Evolutionary conservation across 2,797 vertebrate species (phyloP), one percentile per base, ranked within the genome.

Genomic region (Mionectes olivaceus): DNA sequence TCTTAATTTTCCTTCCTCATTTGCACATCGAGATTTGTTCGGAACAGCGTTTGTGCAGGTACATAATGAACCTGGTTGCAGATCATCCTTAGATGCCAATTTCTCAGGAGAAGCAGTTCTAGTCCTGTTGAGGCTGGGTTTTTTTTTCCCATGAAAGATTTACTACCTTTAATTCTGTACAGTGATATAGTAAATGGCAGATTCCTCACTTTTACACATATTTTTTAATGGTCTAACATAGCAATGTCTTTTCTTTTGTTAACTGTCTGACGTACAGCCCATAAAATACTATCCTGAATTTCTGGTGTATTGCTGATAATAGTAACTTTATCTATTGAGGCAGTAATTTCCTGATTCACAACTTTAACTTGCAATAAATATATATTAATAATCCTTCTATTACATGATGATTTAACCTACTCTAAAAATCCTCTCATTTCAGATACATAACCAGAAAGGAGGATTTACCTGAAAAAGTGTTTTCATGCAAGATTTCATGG

Each of bases 301-400:
- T 95, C 80, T 86, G 24, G 16, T 53, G 23, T 30, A 83, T 43
- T 28, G n/a, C 19, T 75, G 25, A 83, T 88, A 87, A 53, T 32
- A 61, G 41, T 50, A 78, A 75, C 39, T 83, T 76, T 52, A 57
- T 47, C 32, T 78, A 25, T 13, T 43, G 52, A 73, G n/a, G 21
- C 83, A 82, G 23, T 6, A 79, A 83, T 82, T 92, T 95, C 67
- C 55, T 63, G 69, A 87, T 70, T 76, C 37, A 68, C 10, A 90
- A 44, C 44, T 93, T 87, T 67, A 53, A 61, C 44, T 83, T 84
- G n/a, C 13, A 76, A 63, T 93, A 87, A 88, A 87, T 90, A 64
- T 78, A 27, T 37, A 63, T 52, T 76, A 44, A 9, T 5, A 2
- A 9, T 84, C 14, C 43, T 73, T 70, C 59, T 87, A 43, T 3